Evolutionary conservation across 1,140 invertebrate genomes (phyloP), one percentile per base, ranked within the genome.

Genomic region (Heterodera carotae): DNA sequence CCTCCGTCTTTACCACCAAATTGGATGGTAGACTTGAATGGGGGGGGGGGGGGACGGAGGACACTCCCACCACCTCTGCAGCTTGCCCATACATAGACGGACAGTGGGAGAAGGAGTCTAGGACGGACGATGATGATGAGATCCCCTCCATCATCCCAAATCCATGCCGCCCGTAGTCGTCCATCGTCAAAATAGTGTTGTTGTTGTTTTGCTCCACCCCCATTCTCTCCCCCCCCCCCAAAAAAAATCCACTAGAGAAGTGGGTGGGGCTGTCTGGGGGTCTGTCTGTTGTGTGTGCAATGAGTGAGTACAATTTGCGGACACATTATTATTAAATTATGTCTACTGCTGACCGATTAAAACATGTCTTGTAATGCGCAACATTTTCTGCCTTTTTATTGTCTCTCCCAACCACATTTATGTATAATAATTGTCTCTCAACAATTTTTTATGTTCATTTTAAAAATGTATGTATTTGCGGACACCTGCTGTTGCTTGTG

Each of bases 21-120:
- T 56, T 56, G 12, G 48, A 56, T 56, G 48, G 48, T 22, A n/a
- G n/a, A n/a, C 22, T 56, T 18, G 48, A 18, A 56, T 56, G 48
- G 39, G 39, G 39, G 39, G 6, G 39, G 39, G 39, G 12, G 6
- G 39, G 48, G 48, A 56, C 48, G 48, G 48, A 56, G 48, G 48
- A 56, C 48, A 22, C 48, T 56, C 48, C 22, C 48, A 56, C 22
- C 48, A 22, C 39, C 6, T 43, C 39, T 8, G 6, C 39, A 43
- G 39, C 6, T 18, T 56, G 48, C 22, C 48, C 48, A 56, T 56
- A 56, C 22, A 22, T 22, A 22, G 36, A 73, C 53, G 48, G 33
- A 34, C 22, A 7, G 31, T 12, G 29, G 71, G 43, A 15, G 71
- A 22, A 73, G 70, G 70, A 22, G 70, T 53, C n/a, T n/a, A 48